Evolutionary conservation across 2,888 invertebrate species (phyloP), one percentile per base, ranked within the genome.

Genomic region (Athalia rosae): DNA sequence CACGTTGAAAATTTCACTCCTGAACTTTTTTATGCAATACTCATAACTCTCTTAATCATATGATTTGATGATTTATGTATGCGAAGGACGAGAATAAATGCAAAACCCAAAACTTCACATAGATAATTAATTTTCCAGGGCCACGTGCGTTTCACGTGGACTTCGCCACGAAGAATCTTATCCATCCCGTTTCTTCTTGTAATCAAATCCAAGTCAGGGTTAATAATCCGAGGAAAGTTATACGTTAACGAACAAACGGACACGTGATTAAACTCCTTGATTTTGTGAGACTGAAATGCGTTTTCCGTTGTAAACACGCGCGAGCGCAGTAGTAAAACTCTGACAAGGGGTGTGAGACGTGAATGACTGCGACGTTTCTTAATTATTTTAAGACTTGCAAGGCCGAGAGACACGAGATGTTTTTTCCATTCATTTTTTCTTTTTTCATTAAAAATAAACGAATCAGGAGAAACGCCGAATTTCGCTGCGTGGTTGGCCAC

Each of bases 361-460:
- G 61, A 77, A 73, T 50, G 61, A 47, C 50, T 61, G 73, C 61
- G 76, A 77, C 77, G 61, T 62, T 78, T 77, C 79, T 79, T 77
- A 80, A 79, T 79, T 80, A 80, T 79, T 80, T 79, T 80, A 80
- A 77, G 78, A 80, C 77, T 76, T 53, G 63, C 9, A 43, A 11
- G 43, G 62, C 62, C 62, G n/a, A 63, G 43, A 63, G 28, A 28
- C 28, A 63, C n/a, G 62, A 63, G 62, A 43, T 5, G 41, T 6
- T 71, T 41, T 58, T 56, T 71, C 13, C 13, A 45, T 47, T 47
- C 47, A 41, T 64, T 47, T 64, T 64, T 64, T 47, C 64, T 64
- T 5, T 7, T 64, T 47, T 45, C 1, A 6, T 4, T 71, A 3
- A 58, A 43, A 7, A 58, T 58, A 71, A 71, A 58, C 6, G 67